Evolutionary conservation across 2,113 vertebrate species (phyloP), one percentile per base, ranked within the genome.

Genomic region (Chaenocephalus aceratus): DNA sequence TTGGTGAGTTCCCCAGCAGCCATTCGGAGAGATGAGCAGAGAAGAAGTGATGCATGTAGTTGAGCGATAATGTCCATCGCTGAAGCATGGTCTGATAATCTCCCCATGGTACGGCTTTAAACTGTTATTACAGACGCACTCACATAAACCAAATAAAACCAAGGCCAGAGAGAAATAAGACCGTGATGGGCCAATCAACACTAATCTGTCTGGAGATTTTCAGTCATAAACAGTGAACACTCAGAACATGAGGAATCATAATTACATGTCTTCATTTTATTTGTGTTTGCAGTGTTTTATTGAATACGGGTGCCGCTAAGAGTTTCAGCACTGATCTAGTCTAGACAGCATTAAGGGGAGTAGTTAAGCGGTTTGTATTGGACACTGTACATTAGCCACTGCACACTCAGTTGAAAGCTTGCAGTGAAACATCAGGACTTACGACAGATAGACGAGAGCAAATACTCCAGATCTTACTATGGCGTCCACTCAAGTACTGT

Each of bases 11-110:
- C 82, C 89, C 90, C 82, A 83, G 79, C 85, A 91, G 89, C 86
- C 72, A 82, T 86, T 86, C 90, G 82, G 86, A 89, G 81, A 84
- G 87, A 91, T 88, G 72, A 94, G 80, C 65, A 60, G 75, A 75
- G 79, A 79, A 76, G 89, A 92, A 91, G 87, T 60, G 79, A 91
- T 89, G 93, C 90, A 91, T 93, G 92, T 91, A 85, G 85, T 82
- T 21, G 83, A 89, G 88, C 49, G 92, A 92, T 93, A 92, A 92
- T 92, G 92, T 90, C 88, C 86, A 82, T 78, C 48, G 75, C 85
- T 84, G 83, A 78, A 80, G 86, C 87, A 64, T 78, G 89, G 88
- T 82, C 86, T 73, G 90, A 92, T 94, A 91, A 91, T 90, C 92
- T 92, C 93, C 90, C 92, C 66, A 36, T 72, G 83, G 92, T 88